Percentiles rank a stretch among this genome's conserved stretches.
Conservation (phyloP, 53 echinoderm and acorn worm species). For the Temnopleurus reevesii region DNA sequence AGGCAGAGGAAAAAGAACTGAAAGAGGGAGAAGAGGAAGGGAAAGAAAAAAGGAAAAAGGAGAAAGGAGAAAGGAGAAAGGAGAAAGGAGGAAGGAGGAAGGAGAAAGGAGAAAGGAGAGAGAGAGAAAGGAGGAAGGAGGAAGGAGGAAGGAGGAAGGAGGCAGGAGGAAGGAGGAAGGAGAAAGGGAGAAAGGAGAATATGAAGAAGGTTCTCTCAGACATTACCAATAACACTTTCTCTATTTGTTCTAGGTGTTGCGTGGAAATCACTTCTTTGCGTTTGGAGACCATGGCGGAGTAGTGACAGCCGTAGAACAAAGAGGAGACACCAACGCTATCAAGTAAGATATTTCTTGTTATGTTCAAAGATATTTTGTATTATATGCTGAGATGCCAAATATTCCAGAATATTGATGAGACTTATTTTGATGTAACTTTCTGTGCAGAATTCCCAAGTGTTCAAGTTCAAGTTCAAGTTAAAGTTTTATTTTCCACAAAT, state of each 20-base stretch:
- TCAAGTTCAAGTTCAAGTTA: too few species aligned
- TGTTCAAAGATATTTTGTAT: too few species aligned
- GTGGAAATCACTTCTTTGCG: slow-evolving; percentile 77
- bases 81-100: neutral
- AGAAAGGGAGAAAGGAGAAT: neutral
- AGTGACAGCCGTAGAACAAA: slow-evolving; percentile 75
- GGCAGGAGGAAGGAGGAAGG: neutral
- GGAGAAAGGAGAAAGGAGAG: neutral
- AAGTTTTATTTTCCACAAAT: too few species aligned
- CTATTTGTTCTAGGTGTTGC: slow-evolving; percentile 62
- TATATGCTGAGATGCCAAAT: too few species aligned
- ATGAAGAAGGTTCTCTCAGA: neutral
- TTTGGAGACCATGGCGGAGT: slow-evolving; percentile 97
- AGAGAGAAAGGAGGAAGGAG: neutral
- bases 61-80: neutral
- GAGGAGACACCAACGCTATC: slow-evolving; percentile 76
- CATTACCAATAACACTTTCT: too few species aligned
- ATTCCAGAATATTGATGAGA: too few species aligned
- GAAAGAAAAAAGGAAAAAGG: neutral
- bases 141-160: neutral
- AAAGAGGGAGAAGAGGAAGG: neutral
- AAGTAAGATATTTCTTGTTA: slow-evolving; percentile 67
- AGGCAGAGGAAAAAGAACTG: neutral
- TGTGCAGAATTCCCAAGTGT: too few species aligned
- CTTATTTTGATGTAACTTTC: too few species aligned